Base-by-base conservation (phyloP, 2,888 invertebrate species). In the Tetropium fuscum region DNA sequence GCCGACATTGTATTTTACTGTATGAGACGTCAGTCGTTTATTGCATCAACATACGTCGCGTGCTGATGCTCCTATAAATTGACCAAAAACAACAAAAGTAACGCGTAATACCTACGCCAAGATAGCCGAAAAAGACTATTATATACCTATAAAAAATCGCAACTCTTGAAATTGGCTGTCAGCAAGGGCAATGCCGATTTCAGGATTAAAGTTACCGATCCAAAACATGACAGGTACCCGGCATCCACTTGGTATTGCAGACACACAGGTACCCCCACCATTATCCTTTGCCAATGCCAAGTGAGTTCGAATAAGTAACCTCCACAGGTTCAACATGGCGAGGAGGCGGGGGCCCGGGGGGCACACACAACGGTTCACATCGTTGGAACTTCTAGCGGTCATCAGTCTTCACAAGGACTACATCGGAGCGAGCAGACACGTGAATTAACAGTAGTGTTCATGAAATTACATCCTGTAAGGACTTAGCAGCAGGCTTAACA, bases 381-480 rank as follows among this genome's bases (percentile, higher is more conserved):
- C 64, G 64, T 57, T 58, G 62, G 56, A 60, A 60, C 54, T 58
- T 54, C 60, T 76, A 76, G 79, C 82, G 81, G 82, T 82, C 82
- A 82, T 80, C 82, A 81, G 82, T 81, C 81, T 80, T 78, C 71
- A 73, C 74, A 76, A 77, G 77, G 78, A 77, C 76, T 71, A 76
- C 73, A 66, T 69, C 68, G 71, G 69, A 70, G 69, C 59, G 69
- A 70, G 69, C 59, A 64, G 73, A 68, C 76, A 75, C 76, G 72
- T 66, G 51, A 25, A 51, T 40, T 47, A 40, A 40, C 19, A 51
- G 36, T 15, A 51, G 40, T 40, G 51, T 51, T 40, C 27, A 40
- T 51, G 18, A 40, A 40, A 25, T 27, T 40, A 40, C 27, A 51
- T 38, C 48, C 48, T 51, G 20, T 27, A 40, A 48, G 36, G 36